Conservation (phyloP, 2,113 vertebrate genomes). For the Hipposideros armiger region DNA sequence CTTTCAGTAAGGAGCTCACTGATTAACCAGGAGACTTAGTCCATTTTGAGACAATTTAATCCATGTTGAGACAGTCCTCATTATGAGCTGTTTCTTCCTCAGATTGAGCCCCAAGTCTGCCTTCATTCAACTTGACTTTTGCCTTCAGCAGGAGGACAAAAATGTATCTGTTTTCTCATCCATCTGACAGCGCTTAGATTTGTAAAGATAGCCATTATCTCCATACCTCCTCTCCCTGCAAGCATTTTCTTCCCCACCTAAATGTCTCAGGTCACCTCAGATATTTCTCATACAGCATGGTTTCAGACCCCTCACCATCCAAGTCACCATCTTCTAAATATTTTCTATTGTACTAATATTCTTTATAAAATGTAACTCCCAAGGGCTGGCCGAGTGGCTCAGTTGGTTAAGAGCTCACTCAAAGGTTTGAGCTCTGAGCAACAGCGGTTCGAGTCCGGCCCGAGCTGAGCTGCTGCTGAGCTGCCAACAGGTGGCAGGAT, state of each 20-base stretch:
- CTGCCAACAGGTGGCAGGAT: no score
- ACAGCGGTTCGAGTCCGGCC: no score
- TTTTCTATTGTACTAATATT: background rate
- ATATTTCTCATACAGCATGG: background rate
- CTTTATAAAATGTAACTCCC: background rate
- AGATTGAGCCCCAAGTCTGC: background rate
- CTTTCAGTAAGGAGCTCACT: background rate
- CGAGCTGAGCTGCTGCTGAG: no score
- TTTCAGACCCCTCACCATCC: background rate
- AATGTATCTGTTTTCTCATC: background rate
- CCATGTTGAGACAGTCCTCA: background rate
- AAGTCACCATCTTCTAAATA: background rate
- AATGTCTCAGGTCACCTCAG: background rate
- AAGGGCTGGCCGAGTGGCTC: no score
- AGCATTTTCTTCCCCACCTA: background rate
- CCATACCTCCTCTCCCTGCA: background rate
- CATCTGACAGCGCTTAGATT: background rate
- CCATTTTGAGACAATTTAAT: background rate
- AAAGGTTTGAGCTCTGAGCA: no score
- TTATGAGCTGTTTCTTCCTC: background rate
- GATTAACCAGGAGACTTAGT: background rate
- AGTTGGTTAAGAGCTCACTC: no score
- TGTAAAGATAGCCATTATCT: background rate
- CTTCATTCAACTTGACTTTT: conserved; percentile 10
- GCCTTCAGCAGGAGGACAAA: background rate